Evolutionary conservation across 2,888 invertebrate genomes (phyloP).

Genomic region (Brenthis ino): DNA sequence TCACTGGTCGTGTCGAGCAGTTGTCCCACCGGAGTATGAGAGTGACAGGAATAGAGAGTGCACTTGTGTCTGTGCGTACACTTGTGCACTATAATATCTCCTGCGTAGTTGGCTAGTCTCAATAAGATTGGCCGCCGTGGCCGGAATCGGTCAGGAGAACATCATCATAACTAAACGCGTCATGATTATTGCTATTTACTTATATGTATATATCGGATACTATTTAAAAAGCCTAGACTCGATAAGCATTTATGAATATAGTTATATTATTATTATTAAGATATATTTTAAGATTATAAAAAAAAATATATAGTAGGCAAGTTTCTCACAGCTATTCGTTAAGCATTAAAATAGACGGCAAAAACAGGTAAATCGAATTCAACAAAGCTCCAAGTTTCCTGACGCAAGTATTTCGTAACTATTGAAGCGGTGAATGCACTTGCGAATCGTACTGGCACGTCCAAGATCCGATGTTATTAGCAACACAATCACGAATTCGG

Average conservation of each 20-base stretch:
- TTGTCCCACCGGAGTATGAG: too few relatives aligned
- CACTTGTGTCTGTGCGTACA: too few relatives aligned
- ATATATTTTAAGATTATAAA: not conserved
- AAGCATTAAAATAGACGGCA: constrained; percentile 16
- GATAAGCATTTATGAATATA: not conserved
- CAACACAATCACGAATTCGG: constrained; percentile 70
- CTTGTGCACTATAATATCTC: too few relatives aligned
- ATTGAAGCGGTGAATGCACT: constrained; percentile 64
- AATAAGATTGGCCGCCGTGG: too few relatives aligned
- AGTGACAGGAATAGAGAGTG: too few relatives aligned
- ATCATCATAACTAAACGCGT: not conserved
- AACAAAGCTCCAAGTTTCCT: constrained; percentile 43
- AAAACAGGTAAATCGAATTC: constrained; percentile 44
- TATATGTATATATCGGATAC: not conserved
- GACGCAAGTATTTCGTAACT: constrained; percentile 63
- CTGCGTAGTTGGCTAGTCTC: too few relatives aligned
- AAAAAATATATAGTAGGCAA: not conserved
- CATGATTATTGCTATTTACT: not conserved
- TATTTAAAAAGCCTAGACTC: not conserved
- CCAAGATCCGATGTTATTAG: constrained; percentile 62
- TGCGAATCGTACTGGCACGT: constrained; percentile 59
- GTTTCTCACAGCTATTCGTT: constrained; percentile 2
- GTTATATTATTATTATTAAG: too few relatives aligned
- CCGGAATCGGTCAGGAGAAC: too few relatives aligned
- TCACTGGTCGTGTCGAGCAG: too few relatives aligned